These are phyloP conservation scores for Cybosia mesomella DNA, from an alignment of 2,888 invertebrate species.

Conservation along the genomic window DNA sequence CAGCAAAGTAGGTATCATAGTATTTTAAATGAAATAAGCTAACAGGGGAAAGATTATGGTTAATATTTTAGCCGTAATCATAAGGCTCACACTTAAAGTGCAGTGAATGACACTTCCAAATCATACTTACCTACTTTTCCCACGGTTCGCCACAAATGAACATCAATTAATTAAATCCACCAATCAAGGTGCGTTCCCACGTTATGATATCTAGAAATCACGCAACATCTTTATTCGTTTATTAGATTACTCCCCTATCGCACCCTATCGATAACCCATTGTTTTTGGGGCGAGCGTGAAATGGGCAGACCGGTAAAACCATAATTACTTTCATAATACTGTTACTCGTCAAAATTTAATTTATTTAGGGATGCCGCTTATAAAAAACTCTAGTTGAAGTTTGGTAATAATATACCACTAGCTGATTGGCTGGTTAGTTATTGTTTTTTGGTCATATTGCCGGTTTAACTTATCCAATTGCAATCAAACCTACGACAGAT, in stretches of 20 bases:
- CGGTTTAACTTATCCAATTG: too few species aligned
- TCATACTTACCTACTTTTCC: constrained; percentile 59
- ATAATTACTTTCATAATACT: constrained; percentile 71
- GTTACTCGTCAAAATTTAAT: constrained; percentile 51
- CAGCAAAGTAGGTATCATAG: neutral
- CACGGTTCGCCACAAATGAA: constrained; percentile 69
- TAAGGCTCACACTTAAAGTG: neutral
- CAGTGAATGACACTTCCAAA: constrained; percentile 35
- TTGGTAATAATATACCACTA: neutral
- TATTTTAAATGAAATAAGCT: neutral
- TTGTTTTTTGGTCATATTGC: too few species aligned
- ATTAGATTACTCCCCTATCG: constrained; percentile 73
- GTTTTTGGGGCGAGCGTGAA: constrained; percentile 85
- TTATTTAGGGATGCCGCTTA: constrained; percentile 35
- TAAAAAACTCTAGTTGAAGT: neutral
- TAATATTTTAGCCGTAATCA: neutral
- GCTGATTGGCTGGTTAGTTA: too few species aligned
- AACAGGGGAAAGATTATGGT: neutral
- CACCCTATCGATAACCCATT: constrained; percentile 67
- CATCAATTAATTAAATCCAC: constrained; percentile 82
- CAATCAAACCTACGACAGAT: too few species aligned
- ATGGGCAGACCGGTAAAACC: constrained; percentile 69
- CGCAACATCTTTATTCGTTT: constrained; percentile 86
- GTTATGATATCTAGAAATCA: constrained; percentile 84
- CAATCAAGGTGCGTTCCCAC: constrained; percentile 85